These are phyloP conservation scores for Caiman crocodilus DNA, from an alignment of 2,797 vertebrate species.

Conservation along the genomic window DNA sequence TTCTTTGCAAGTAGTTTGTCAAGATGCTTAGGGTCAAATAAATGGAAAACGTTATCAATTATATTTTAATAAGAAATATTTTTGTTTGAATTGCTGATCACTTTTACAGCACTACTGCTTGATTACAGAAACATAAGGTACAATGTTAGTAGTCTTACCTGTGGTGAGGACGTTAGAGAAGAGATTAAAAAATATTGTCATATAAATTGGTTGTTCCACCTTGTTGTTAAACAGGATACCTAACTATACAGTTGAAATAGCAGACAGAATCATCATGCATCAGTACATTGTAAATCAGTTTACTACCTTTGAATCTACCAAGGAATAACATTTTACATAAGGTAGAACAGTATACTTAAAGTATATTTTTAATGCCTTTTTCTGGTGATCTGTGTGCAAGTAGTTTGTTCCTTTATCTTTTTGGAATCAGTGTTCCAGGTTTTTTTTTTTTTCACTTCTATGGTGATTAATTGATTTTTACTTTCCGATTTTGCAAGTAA, in stretches of 20 bases:
- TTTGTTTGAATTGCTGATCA: not conserved
- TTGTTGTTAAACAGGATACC: not conserved
- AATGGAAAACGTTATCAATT: not conserved
- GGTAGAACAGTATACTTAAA: not conserved
- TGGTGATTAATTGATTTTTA: not conserved
- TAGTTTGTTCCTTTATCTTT: no score
- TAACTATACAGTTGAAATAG: not conserved
- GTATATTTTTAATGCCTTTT: not conserved
- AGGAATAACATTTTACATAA: not conserved
- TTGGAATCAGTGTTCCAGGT: not conserved
- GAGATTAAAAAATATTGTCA: not conserved
- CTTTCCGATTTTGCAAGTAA: not conserved
- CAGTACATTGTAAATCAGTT: not conserved
- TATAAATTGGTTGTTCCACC: not conserved
- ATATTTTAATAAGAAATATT: not conserved
- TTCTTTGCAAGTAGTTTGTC: not conserved
- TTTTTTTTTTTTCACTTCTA: not conserved
- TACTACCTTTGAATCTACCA: not conserved
- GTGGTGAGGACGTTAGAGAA: not conserved
- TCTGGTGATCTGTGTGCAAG: not conserved
- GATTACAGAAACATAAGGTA: not conserved
- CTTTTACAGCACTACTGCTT: not conserved
- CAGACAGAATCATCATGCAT: not conserved
- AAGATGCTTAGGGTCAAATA: not conserved
- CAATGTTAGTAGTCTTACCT: not conserved